Evolutionary conservation across 1,140 invertebrate genomes (phyloP), one percentile per base, ranked within the genome.

Genomic region (Bombus huntii): DNA sequence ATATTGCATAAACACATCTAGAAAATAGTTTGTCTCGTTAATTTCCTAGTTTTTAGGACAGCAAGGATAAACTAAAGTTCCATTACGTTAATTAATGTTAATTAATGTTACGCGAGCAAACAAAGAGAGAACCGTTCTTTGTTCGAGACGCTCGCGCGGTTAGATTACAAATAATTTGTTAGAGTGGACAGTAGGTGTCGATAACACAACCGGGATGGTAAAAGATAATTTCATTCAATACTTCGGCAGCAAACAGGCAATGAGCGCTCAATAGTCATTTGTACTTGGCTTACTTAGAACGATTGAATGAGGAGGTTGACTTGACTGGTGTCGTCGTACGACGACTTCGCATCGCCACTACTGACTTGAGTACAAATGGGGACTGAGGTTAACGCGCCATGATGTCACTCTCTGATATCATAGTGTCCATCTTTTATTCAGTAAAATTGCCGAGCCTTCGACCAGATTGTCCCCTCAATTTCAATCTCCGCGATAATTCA

Each of bases 261-360:
- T 79, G 37, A 70, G 53, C 82, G 34, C 53, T 84, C 79, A 79
- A 79, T 71, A 71, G 47, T 62, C 37, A 28, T 44, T 84, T 79
- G 76, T 84, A 79, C 75, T 79, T 84, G 75, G 75, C 82, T 84
- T 84, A 84, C 82, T 84, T 78, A 79, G 75, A 79, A 47, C 75
- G 82, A 84, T 84, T 79, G 75, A 84, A 71, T 44, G 75, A 79
- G 53, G 75, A 84, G 82, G 25, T 39, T 42, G 37, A 44, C 31
- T 76, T 42, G 47, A 44, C 25, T 39, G 73, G n/a, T 71, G 53
- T 59, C 65, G 81, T 78, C 65, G 66, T 79, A 71, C 82, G 82
- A 84, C 75, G 65, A 84, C 66, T 84, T 84, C 82, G 82, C 75
- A 84, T 84, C 53, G 31, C 37, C 42, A 47, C 76, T 66, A 70